Conservation (phyloP, 2,888 invertebrate species). For the Halocaridina rubra region DNA sequence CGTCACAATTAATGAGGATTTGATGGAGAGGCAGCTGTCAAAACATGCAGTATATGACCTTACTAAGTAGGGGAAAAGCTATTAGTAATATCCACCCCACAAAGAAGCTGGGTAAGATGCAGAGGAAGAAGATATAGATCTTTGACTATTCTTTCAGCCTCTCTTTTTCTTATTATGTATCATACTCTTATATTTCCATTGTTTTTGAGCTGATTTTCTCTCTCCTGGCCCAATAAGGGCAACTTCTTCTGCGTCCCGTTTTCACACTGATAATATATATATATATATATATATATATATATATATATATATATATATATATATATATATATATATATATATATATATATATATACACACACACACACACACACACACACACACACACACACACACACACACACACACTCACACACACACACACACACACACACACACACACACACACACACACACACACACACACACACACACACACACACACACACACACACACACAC, state of each 20-base stretch:
- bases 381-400: background rate
- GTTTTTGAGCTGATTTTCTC: too few relatives aligned
- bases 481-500: background rate
- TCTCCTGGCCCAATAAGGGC: too few relatives aligned
- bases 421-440: background rate
- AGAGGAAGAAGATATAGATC: too few relatives aligned
- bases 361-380: background rate
- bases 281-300: constrained; percentile 2
- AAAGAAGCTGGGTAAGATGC: too few relatives aligned
- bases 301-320: constrained; percentile 14
- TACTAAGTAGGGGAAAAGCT: too few relatives aligned
- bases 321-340: background rate
- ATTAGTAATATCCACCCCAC: too few relatives aligned
- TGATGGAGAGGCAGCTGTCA: too few relatives aligned
- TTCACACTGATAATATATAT: background rate
- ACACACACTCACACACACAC: background rate
- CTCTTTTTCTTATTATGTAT: too few relatives aligned
- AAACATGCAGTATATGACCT: too few relatives aligned
- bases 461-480: background rate
- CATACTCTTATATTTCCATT: too few relatives aligned
- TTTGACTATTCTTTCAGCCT: too few relatives aligned
- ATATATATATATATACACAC: background rate
- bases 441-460: background rate
- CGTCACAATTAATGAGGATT: too few relatives aligned
- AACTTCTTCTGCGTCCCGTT: background rate